These are phyloP conservation scores for Hipposideros larvatus DNA, from an alignment of 2,797 vertebrate genomes.

Conservation along the genomic window DNA sequence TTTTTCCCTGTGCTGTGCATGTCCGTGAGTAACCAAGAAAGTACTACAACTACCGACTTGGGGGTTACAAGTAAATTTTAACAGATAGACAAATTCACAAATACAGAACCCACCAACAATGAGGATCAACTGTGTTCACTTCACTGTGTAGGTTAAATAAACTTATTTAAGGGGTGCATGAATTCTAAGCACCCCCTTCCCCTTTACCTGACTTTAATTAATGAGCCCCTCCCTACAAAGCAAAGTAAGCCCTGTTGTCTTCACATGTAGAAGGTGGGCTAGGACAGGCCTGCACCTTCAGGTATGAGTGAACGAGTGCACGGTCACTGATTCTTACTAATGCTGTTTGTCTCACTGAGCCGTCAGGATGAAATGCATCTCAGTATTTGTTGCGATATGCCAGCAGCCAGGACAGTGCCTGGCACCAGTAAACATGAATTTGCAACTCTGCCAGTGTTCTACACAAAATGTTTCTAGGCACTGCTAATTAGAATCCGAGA, in stretches of 20 bases:
- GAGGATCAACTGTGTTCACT: background rate
- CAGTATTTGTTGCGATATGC: background rate
- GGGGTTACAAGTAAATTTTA: background rate
- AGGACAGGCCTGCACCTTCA: fast-evolving
- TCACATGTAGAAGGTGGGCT: background rate
- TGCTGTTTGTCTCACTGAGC: background rate
- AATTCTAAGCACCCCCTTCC: background rate
- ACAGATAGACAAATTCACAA: background rate
- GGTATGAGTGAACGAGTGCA: no score
- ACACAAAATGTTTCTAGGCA: background rate
- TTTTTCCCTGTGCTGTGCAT: background rate
- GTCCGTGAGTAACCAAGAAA: background rate
- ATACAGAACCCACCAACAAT: background rate
- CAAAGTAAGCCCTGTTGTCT: background rate
- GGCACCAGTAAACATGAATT: background rate
- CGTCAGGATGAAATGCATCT: background rate
- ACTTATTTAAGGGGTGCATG: background rate
- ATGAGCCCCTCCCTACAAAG: background rate
- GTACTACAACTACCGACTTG: background rate
- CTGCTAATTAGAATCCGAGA: background rate
- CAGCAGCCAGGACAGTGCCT: background rate
- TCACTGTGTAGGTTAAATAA: background rate
- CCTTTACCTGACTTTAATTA: background rate
- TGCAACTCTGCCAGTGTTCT: background rate
- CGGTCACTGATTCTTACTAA: no score